Conservation (phyloP, 2,888 invertebrate genomes). For the Steinernema carpocapsae region DNA sequence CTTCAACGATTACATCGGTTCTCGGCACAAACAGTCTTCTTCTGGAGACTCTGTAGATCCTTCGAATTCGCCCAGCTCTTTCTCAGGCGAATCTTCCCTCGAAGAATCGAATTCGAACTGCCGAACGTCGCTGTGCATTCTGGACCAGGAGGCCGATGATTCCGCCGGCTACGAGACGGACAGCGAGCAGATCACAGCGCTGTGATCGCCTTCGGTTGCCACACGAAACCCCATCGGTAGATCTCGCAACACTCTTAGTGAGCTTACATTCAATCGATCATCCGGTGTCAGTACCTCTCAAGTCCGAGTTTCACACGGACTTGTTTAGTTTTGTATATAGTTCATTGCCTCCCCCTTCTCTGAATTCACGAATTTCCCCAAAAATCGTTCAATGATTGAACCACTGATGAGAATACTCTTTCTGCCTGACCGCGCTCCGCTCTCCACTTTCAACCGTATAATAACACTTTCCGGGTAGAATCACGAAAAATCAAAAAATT, state of each 20-base stretch:
- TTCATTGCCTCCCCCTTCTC: neutral
- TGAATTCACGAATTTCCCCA: neutral
- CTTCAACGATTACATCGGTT: neutral
- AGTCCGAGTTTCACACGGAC: neutral
- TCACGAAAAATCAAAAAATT: neutral
- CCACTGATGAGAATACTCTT: neutral
- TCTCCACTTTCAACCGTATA: constrained; percentile 10
- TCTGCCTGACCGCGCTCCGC: neutral
- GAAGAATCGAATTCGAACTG: constrained; percentile 5
- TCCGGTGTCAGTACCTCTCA: constrained; percentile 29
- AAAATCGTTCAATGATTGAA: constrained; percentile 17
- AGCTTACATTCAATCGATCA: neutral
- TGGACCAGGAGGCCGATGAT: constrained; percentile 29
- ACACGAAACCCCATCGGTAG: constrained; percentile 19
- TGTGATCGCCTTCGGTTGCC: neutral
- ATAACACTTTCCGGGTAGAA: constrained; percentile 27
- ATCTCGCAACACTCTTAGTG: neutral
- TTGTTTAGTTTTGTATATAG: constrained; percentile 11
- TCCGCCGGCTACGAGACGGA: constrained; percentile 26
- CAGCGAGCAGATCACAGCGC: constrained; percentile 21
- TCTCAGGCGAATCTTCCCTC: constrained; percentile 10
- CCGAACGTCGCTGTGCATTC: constrained; percentile 14
- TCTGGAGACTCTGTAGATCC: constrained; percentile 27
- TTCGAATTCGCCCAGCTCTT: constrained; percentile 22
- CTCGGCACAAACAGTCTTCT: constrained; percentile 18